Percentiles rank a stretch among this genome's conserved stretches.
These are phyloP conservation scores for Hippocampus mohnikei DNA, from an alignment of 2,113 vertebrate genomes.

Conservation along the genomic window DNA sequence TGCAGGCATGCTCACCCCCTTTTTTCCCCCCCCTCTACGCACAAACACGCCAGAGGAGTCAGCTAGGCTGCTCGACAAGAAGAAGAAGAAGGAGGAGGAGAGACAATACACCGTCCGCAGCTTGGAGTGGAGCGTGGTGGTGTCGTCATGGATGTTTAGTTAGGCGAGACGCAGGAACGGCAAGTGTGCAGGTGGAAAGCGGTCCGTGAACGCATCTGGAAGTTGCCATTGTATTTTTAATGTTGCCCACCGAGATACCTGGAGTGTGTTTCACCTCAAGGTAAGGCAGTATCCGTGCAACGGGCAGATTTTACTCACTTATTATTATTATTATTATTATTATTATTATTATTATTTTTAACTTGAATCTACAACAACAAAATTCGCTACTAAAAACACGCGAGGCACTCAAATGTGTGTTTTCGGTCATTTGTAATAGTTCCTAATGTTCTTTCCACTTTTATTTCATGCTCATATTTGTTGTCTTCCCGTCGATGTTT, in stretches of 20 bases:
- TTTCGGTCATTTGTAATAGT: background rate
- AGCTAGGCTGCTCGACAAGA: slow-evolving; percentile 7
- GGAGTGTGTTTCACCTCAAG: slow-evolving; percentile 79
- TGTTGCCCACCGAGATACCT: slow-evolving; percentile 77
- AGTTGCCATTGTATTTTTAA: slow-evolving; percentile 52
- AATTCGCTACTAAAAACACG: background rate
- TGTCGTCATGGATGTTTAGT: slow-evolving; percentile 33
- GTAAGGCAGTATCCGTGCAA: slow-evolving; percentile 50
- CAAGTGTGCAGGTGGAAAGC: slow-evolving; percentile 31
- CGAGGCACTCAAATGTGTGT: background rate
- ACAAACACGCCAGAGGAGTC: slow-evolving; percentile 50
- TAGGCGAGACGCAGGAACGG: background rate
- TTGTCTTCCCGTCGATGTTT: background rate
- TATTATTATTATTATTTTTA: background rate
- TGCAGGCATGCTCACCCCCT: background rate
- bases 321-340: background rate
- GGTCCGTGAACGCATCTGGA: slow-evolving; percentile 29
- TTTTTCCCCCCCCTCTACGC: background rate
- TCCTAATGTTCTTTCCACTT: background rate
- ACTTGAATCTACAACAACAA: background rate
- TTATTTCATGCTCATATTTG: background rate
- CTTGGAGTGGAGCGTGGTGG: slow-evolving; percentile 49
- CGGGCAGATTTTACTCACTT: background rate
- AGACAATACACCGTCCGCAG: slow-evolving; percentile 61
- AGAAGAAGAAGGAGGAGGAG: slow-evolving; percentile 41